Evolutionary conservation across 2,113 vertebrate species (phyloP), one percentile per base, ranked within the genome.

Genomic region (Microtus montanus): DNA sequence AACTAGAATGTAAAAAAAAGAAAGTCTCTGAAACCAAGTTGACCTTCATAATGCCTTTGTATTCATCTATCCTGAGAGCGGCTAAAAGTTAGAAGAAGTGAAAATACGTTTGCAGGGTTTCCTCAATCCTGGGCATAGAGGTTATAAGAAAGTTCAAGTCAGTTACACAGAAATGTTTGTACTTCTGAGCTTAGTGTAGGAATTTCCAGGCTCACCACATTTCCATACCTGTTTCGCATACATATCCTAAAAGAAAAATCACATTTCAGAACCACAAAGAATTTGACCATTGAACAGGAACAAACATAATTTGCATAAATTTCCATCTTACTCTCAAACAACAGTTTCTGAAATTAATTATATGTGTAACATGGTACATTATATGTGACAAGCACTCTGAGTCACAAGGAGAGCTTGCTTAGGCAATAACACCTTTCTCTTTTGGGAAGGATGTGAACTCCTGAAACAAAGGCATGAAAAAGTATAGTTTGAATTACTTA

Each of bases 281-380:
- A 77, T 75, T 84, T 95, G 95, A 77, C n/a, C 49, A 84, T 54
- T 78, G 26, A 85, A 85, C 10, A 90, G 41, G 35, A 90, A 54
- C 75, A 95, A 93, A 92, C 38, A 77, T 30, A 94, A 90, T 94
- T 93, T 95, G 85, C 26, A 93, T 85, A 93, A 78, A 84, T 70
- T 38, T 90, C 22, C 80, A 2, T 24, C 66, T 94, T 94, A 52
- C 19, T 70, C 12, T 86, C 33, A 3, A 96, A 93, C 87, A 88
- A 44, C 82, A 71, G 77, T 61, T 92, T 95, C 71, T 87, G 58
- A 94, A 94, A 92, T 90, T 61, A 92, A 90, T 68, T 84, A 4
- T 44, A 38, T 77, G 41, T 77, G 22, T 73, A 63, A 38, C 12
- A 58, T 35, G 15, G 38, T 47, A 41, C 30, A 70, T 74, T 82